Base-by-base conservation (phyloP, 2,797 vertebrate genomes). In the Rhinatrema bivittatum region DNA sequence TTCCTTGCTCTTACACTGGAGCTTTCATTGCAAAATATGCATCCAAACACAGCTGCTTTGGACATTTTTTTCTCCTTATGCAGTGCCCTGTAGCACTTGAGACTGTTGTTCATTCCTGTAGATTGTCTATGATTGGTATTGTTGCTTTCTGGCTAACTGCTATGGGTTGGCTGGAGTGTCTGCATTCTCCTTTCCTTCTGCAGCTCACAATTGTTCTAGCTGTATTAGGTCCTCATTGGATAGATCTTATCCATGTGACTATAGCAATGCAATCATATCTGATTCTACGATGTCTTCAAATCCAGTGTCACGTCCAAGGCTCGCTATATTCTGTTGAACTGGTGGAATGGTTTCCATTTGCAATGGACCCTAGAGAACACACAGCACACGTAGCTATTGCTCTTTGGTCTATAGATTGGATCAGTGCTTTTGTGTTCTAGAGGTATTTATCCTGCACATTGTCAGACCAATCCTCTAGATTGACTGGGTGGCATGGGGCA, bases 401-500 rank as follows among this genome's bases (percentile, higher is more conserved):
- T n/a, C n/a, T 52, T 20, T 62, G 53, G 24, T 25, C 27, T 40
- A 52, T 36, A 20, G 51, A 40, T 29, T 65, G 52, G 5, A 60
- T 2, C 1, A 8, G 14, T 3, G 37, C 7, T 9, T 39, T 23
- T 3, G 15, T 31, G 32, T 60, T 27, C 4, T 24, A 29, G 16
- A 56, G 34, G 13, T 46, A 46, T 1, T 50, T 42, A 16, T 53
- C 34, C 37, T 39, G 36, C 3, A 46, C 9, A 2, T 30, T 23
- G 18, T 26, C 34, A 26, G 36, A 43, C 20, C 58, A 40, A 15
- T 39, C 12, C 1, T 23, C 38, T 36, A 45, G n/a, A 20, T 36
- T 23, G 5, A 41, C 8, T 6, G 46, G 38, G 27, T 60, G 51
- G 27, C 43, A 53, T 2, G 56, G 41, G 3, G 37, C 29, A 5